phyloP scores from a whole-genome alignment of 2,113 vertebrate species.

The Brienomyrus longianalis region DNA sequence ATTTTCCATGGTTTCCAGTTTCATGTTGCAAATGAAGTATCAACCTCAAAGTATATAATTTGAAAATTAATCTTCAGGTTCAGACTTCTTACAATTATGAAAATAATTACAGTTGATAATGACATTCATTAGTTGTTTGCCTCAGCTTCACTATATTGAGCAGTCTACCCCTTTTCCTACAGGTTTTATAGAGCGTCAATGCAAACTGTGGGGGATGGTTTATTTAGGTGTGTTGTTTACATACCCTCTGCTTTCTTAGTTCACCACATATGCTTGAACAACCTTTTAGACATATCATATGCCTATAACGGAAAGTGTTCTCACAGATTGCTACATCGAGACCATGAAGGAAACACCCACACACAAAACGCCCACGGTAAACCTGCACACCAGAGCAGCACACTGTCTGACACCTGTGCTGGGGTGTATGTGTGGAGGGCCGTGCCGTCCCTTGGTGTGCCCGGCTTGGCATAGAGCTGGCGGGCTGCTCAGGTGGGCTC shows the following conservation, averaged over 20 bases:
- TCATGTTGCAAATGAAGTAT: neutral
- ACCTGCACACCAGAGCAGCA: neutral
- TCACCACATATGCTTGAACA: slow-evolving; percentile 8
- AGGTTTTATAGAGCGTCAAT: neutral
- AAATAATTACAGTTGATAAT: neutral
- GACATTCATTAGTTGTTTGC: neutral
- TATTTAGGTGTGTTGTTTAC: neutral
- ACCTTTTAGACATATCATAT: neutral
- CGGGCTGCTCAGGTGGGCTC: slow-evolving; percentile 34
- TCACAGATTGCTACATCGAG: neutral
- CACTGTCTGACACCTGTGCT: neutral
- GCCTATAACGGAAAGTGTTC: neutral
- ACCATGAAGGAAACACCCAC: neutral
- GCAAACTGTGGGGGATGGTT: neutral
- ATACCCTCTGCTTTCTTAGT: neutral
- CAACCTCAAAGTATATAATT: neutral
- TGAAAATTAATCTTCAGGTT: neutral
- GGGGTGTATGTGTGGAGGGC: slow-evolving; percentile 13
- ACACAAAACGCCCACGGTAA: slow-evolving; percentile 6
- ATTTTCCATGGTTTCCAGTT: neutral
- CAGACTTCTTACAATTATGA: neutral
- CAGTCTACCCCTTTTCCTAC: neutral
- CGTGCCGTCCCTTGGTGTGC: slow-evolving; percentile 24
- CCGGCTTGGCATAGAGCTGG: slow-evolving; percentile 27
- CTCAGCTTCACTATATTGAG: neutral